Evolutionary conservation across 2,113 vertebrate species (phyloP), one percentile per base, ranked within the genome.

Genomic region (Gavialis gangeticus): DNA sequence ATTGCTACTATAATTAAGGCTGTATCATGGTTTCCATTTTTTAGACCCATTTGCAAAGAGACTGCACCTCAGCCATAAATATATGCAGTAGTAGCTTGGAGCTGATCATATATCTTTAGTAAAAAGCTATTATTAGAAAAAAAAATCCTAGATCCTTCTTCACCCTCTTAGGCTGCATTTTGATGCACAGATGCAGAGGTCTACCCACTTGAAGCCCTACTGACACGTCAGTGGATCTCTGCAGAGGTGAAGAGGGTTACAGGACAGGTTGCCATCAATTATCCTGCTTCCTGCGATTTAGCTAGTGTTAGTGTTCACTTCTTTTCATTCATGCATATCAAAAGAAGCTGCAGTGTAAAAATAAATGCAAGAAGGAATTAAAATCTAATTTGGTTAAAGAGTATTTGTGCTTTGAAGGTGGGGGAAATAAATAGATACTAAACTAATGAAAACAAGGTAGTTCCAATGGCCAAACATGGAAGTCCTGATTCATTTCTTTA

Each of bases 1-100:
- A 57, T 28, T 91, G 90, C 79, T 92, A 75, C 30, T 92, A 22
- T 91, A 95, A 96, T 97, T 97, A 89, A 86, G 84, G 7, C 56
- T 89, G 25, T 71, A 60, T 75, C 71, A 86, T 6, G 77, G 54
- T 77, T 94, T 89, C 84, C 82, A 80, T 94, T 83, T 71, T 87
- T 96, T 97, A 62, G 57, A n/a, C 25, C 86, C 73, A 64, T n/a
- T 87, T 84, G 85, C 37, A 67, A 89, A 79, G 90, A 82, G 82
- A 86, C 59, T 94, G 58, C 81, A 97, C 60, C 67, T 67, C 92
- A 95, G 64, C 77, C 13, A 71, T 77, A 82, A 83, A 80, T 79
- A 13, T 10, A 5, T 85, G 30, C 55, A 88, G 55, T 37, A 88
- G 55, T 37, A 91, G 12, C 59, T 92, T 86, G 18, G 16, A 94